phyloP scores from a whole-genome alignment of 2,113 vertebrate species.

The Girardinichthys multiradiatus region DNA sequence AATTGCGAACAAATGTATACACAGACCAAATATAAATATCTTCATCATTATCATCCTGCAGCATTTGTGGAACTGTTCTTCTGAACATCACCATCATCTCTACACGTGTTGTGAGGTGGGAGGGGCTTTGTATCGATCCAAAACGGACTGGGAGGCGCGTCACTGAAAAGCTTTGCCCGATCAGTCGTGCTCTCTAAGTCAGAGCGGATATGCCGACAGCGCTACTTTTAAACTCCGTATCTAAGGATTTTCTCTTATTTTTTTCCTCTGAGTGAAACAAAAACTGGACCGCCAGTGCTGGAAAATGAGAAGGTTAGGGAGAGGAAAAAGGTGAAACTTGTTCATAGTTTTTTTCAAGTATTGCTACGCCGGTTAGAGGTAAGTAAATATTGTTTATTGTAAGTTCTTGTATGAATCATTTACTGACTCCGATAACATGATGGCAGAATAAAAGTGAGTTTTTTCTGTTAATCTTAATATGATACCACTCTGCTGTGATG shows the following conservation, averaged over 20 bases:
- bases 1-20: background rate
- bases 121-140: conserved; percentile 17
- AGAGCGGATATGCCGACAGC: background rate
- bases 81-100: background rate
- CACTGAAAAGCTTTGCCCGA: background rate
- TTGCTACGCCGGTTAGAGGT: conserved; percentile 26
- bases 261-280: background rate
- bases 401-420: background rate
- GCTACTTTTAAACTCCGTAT: conserved; percentile 9
- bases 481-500: background rate
- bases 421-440: background rate
- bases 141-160: conserved; percentile 25
- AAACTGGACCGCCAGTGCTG: background rate
- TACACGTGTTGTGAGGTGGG: conserved; percentile 2
- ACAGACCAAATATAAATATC: too few relatives aligned
- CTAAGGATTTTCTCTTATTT: background rate
- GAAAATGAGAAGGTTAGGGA: background rate
- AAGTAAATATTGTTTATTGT: conserved; percentile 11
- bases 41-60: too few relatives aligned
- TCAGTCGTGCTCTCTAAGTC: background rate
- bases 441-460: background rate
- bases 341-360: background rate
- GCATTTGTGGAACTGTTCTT: too few relatives aligned
- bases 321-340: background rate
- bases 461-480: background rate